Conservation (phyloP, 1,140 invertebrate genomes). For the Apis florea region DNA sequence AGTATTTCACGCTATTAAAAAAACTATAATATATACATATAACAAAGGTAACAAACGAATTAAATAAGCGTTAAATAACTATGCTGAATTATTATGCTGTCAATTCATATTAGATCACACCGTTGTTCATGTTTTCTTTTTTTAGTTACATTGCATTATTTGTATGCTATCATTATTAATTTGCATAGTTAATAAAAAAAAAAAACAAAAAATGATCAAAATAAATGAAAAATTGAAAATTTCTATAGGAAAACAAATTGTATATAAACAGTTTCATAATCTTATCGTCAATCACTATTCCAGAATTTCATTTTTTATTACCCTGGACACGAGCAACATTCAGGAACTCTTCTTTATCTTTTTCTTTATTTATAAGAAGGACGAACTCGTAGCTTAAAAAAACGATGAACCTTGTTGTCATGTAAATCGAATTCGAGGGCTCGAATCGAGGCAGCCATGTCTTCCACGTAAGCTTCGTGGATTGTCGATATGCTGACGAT, state of each 20-base stretch:
- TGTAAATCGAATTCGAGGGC: conserved; percentile 24
- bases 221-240: not conserved
- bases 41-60: conserved; percentile 32
- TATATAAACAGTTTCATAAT: not conserved
- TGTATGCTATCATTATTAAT: not conserved
- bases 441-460: conserved; percentile 48
- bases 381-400: not conserved
- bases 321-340: conserved; percentile 27
- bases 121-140: not conserved
- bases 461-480: conserved; percentile 65
- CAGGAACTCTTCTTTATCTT: conserved; percentile 26
- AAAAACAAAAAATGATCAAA: not conserved
- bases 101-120: not conserved
- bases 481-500: conserved; percentile 66
- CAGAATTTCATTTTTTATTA: not conserved
- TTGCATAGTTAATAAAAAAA: not conserved
- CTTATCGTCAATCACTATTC: not conserved
- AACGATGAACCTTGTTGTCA: conserved; percentile 31
- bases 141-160: not conserved
- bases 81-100: not conserved
- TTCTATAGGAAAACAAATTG: not conserved
- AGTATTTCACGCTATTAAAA: conserved; percentile 19
- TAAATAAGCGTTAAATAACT: not conserved
- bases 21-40: not conserved
- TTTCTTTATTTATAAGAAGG: not conserved